Conservation (phyloP, 2,797 vertebrate genomes). For the Hydrophis major region DNA sequence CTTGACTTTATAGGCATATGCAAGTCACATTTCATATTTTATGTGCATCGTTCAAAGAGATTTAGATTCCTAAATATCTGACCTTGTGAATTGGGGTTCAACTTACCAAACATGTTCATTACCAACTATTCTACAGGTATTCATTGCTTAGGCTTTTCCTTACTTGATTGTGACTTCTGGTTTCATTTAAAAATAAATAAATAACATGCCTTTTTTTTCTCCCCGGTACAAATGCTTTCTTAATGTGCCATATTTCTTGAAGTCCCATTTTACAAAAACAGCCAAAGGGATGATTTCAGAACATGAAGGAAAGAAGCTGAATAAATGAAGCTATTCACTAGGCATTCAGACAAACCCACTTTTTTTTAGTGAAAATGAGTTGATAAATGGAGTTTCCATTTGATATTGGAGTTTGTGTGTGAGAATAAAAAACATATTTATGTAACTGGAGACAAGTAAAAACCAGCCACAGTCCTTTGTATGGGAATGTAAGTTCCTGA, state of each 20-base stretch:
- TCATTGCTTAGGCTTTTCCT: constrained; percentile 38
- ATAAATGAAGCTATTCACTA: constrained; percentile 42
- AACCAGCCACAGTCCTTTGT: too few species aligned
- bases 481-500: neutral
- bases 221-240: neutral
- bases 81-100: neutral
- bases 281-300: constrained; percentile 16
- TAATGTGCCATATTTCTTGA: constrained; percentile 32
- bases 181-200: neutral
- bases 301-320: constrained; percentile 31
- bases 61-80: neutral
- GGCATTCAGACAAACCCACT: constrained; percentile 23
- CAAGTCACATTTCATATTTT: neutral
- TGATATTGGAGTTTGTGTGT: rapidly evolving
- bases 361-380: neutral
- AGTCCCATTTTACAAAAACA: constrained; percentile 49
- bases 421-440: neutral
- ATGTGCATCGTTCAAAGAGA: neutral
- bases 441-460: neutral
- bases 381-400: constrained; percentile 17
- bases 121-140: constrained; percentile 24
- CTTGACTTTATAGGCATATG: neutral
- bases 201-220: neutral
- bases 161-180: neutral
- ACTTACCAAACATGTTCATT: neutral